Evolutionary conservation across 1,140 invertebrate species (phyloP).

Genomic region (Adoxophyes honmai): DNA sequence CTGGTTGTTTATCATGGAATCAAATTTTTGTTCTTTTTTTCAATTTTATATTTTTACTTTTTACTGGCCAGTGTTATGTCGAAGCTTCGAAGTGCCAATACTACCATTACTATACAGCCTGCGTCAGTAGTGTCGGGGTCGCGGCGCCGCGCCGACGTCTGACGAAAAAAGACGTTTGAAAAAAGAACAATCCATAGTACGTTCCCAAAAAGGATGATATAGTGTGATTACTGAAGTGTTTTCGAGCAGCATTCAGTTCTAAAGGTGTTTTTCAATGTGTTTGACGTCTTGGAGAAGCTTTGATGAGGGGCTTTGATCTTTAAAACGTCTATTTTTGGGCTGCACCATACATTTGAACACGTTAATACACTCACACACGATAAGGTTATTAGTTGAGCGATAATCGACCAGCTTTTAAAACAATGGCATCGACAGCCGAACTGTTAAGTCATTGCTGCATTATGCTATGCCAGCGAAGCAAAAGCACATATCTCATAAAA

Average conservation of each 20-base stretch:
- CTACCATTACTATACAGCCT: slow-evolving; percentile 34
- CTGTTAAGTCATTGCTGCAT: slow-evolving; percentile 55
- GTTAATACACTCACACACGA: slow-evolving; percentile 32
- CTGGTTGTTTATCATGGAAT: no score
- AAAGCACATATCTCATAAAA: not conserved
- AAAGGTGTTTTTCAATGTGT: slow-evolving; percentile 26
- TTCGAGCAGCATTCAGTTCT: slow-evolving; percentile 19
- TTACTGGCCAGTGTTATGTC: slow-evolving; percentile 4
- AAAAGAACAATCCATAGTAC: slow-evolving; percentile 42
- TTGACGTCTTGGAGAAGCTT: slow-evolving; percentile 25
- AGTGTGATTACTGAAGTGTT: slow-evolving; percentile 29
- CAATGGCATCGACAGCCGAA: slow-evolving; percentile 16
- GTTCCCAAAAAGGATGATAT: slow-evolving; percentile 46
- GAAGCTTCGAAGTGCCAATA: slow-evolving; percentile 49
- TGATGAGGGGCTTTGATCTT: slow-evolving; percentile 41
- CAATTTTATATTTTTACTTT: slow-evolving; percentile 10
- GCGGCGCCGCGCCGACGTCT: slow-evolving; percentile 57
- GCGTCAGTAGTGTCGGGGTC: slow-evolving; percentile 55
- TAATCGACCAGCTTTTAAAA: slow-evolving; percentile 16
- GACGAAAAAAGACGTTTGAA: slow-evolving; percentile 31
- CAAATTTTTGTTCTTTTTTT: no score
- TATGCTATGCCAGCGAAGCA: slow-evolving; percentile 34
- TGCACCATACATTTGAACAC: slow-evolving; percentile 30
- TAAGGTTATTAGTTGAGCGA: slow-evolving; percentile 21
- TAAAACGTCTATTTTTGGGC: slow-evolving; percentile 45